These are phyloP conservation scores for Falco naumanni DNA, from an alignment of 2,797 vertebrate genomes.

Conservation along the genomic window DNA sequence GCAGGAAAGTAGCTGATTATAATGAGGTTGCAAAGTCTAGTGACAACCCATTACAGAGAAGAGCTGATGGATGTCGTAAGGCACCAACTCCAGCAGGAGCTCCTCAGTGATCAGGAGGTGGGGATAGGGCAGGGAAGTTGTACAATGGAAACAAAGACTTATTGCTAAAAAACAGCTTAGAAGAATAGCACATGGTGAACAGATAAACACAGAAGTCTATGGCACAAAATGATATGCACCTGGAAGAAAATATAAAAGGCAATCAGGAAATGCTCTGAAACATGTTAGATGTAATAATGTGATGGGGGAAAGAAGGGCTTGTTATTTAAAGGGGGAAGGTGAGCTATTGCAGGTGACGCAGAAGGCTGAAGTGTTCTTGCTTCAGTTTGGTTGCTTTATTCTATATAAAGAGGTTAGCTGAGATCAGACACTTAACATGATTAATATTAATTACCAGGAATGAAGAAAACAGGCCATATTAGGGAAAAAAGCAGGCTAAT, in stretches of 20 bases:
- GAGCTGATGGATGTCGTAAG: neutral
- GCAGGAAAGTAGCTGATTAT: neutral
- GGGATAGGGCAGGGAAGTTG: neutral
- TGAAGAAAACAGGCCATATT: neutral
- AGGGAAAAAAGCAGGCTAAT: neutral
- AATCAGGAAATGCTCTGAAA: constrained; percentile 29
- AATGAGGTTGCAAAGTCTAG: neutral
- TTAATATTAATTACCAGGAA: neutral
- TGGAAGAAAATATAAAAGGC: constrained; percentile 29
- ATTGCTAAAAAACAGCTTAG: neutral
- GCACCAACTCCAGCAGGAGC: neutral
- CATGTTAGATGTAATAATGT: neutral
- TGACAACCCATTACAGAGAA: neutral
- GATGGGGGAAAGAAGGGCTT: neutral
- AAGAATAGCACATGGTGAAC: constrained; percentile 27
- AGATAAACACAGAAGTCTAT: neutral
- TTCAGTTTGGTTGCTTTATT: neutral
- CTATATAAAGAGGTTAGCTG: neutral
- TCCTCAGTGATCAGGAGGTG: neutral
- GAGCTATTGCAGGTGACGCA: neutral
- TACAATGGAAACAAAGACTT: neutral
- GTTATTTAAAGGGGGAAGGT: neutral
- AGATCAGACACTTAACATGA: neutral
- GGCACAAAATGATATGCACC: neutral
- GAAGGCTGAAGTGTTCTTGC: neutral